Base-by-base conservation (phyloP, 2,888 invertebrate genomes). In the Hyposoter dolosus region DNA sequence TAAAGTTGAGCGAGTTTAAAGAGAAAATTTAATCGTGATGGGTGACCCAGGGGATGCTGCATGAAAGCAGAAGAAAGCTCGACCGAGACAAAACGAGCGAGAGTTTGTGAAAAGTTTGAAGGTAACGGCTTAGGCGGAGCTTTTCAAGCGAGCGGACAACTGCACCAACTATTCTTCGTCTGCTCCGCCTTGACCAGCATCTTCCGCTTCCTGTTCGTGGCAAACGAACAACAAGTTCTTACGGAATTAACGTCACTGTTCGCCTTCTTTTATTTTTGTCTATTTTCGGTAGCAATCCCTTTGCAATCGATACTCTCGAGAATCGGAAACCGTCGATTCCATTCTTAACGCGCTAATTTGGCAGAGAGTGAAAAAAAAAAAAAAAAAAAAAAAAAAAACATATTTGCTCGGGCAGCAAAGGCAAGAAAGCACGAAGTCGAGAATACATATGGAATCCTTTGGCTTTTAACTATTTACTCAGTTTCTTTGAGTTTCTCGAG, bases 1-100 rank as follows among this genome's bases (percentile, higher is more conserved):
- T 32, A 43, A 12, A 60, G 53, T 45, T 50, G 53, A 32, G 35
- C 72, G 66, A 83, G 56, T 60, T 77, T 32, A 77, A 65, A 77
- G 80, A 77, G 80, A 81, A 83, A 86, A 77, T 68, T 80, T 80
- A 77, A 83, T 77, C 72, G 76, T 72, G 80, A 83, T 85, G 85
- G 76, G 83, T 80, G 80, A 77, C 66, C 68, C 40, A 69, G 40
- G 47, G 60, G 56, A 86, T 60, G 43, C 60, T 19, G 53, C 74
- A 40, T 56, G 65, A 40, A 40, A 40, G 40, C 4, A 74, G 43
- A 45, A 66, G 28, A 79, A 71, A 71, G 47, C 9, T 43, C n/a
- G 69, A 68, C 4, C 1, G 79, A 32, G 56, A 69, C n/a, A 43
- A 32, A 47, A 47, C n/a, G 63, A 71, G 60, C 6, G 56, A 28